A percentile compares a stretch with the other conserved stretches of the same genome.
Conservation (phyloP, 2,888 invertebrate species). For the Eurytoma californica region DNA sequence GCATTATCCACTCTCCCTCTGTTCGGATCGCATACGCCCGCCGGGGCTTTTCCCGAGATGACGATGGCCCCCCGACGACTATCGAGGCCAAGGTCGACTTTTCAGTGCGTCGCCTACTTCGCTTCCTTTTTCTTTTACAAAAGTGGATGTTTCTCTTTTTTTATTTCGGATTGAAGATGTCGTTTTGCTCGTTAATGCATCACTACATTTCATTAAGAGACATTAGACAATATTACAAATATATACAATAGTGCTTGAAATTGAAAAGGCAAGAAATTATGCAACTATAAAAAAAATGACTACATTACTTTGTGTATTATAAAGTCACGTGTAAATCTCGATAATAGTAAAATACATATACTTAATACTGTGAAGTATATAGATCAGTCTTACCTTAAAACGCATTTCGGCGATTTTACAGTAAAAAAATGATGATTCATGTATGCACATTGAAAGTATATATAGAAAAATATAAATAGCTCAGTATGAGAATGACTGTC, state of each 20-base stretch:
- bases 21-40: slow-evolving; percentile 14
- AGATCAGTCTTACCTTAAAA: slow-evolving; percentile 26
- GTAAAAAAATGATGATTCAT: slow-evolving; percentile 1
- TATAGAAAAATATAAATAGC: slow-evolving; percentile 6
- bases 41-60: slow-evolving; percentile 29
- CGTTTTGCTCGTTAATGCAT: too few relatives aligned
- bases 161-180: slow-evolving; percentile 5
- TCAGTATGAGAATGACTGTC: neutral
- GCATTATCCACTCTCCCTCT: neutral
- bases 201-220: too few relatives aligned
- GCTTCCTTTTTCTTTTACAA: neutral
- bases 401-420: slow-evolving; percentile 13
- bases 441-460: slow-evolving; percentile 8
- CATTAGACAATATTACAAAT: neutral
- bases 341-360: slow-evolving; percentile 23
- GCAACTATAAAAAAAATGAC: slow-evolving; percentile 15
- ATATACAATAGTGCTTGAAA: slow-evolving; percentile 8
- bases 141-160: neutral
- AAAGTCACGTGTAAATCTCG: slow-evolving; percentile 9
- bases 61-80: neutral
- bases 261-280: slow-evolving; percentile 26
- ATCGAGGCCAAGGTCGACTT: slow-evolving; percentile 42
- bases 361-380: slow-evolving; percentile 23
- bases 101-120: neutral
- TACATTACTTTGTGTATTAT: slow-evolving; percentile 18